Percentiles rank a stretch among this genome's conserved stretches.
These are phyloP conservation scores for Piprites chloris DNA, from an alignment of 2,113 vertebrate genomes.

Conservation along the genomic window DNA sequence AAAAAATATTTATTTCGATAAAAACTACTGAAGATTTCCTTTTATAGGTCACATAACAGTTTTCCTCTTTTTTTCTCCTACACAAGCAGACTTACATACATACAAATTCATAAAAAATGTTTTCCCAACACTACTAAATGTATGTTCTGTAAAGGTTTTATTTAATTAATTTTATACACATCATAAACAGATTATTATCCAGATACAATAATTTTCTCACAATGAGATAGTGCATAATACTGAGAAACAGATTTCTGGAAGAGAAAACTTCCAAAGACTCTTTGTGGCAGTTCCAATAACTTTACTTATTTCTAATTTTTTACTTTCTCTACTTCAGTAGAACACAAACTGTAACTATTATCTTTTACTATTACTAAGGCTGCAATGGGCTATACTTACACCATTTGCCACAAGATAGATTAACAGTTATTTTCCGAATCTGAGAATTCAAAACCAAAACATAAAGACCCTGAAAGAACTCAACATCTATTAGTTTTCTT, in stretches of 20 bases:
- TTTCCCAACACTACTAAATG: not conserved
- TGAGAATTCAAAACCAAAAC: not conserved
- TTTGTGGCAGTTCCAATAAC: not conserved
- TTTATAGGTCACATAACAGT: not conserved
- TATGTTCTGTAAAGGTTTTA: not conserved
- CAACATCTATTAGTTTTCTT: not conserved
- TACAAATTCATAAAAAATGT: not conserved
- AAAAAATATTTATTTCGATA: not conserved
- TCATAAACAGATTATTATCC: not conserved
- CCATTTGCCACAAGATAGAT: not conserved
- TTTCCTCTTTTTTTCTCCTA: not conserved
- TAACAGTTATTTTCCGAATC: not conserved
- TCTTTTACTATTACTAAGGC: not conserved
- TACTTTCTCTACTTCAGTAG: not conserved
- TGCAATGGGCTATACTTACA: not conserved
- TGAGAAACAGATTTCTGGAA: not conserved
- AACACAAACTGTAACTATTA: not conserved
- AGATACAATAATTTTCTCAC: not conserved
- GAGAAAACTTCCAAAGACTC: not conserved
- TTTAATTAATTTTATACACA: not conserved
- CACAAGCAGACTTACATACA: not conserved
- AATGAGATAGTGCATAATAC: not conserved
- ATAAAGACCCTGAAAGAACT: not conserved
- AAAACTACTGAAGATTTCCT: not conserved
- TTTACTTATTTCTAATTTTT: not conserved